Conservation (phyloP, 2,113 vertebrate species). For the Octodon degus region DNA sequence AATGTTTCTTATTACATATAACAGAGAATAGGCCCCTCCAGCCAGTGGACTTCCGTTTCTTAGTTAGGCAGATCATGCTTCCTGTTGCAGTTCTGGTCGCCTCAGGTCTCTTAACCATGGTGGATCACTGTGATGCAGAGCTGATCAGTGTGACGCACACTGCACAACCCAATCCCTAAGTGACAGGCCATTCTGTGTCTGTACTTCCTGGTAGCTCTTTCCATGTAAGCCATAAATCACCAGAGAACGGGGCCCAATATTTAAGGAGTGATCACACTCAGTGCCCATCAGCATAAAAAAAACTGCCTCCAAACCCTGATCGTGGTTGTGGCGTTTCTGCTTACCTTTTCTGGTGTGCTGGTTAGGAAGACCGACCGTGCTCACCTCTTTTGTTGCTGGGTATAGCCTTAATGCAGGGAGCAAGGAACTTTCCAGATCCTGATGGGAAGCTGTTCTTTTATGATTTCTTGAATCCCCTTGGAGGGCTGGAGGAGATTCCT, state of each 20-base stretch:
- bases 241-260: not conserved
- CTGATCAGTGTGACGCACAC: not conserved
- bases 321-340: not conserved
- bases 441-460: not conserved
- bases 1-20: not conserved
- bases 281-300: not conserved
- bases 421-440: not conserved
- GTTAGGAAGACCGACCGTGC: no score
- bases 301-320: not conserved
- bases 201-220: not conserved
- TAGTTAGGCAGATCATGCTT: not conserved
- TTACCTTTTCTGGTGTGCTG: not conserved
- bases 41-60: not conserved
- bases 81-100: not conserved
- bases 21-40: not conserved
- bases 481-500: not conserved
- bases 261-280: not conserved
- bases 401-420: not conserved
- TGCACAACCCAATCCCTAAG: not conserved
- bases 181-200: not conserved
- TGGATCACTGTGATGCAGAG: not conserved
- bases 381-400: no score
- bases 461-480: not conserved
- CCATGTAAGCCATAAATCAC: not conserved
- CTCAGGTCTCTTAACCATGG: not conserved